Conservation (phyloP, 2,888 invertebrate genomes). For the Drosophila mayaguana region DNA sequence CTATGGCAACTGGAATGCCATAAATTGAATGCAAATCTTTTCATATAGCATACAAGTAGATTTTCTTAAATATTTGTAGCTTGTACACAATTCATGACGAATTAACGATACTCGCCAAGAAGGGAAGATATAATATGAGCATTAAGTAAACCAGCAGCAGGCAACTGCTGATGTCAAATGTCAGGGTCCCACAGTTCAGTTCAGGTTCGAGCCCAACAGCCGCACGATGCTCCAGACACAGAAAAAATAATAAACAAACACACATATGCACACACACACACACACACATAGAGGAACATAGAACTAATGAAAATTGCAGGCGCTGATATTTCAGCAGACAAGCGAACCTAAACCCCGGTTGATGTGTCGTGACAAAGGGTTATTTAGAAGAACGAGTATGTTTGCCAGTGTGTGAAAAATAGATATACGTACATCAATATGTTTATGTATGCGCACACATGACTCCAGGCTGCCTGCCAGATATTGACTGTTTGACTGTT, state of each 20-base stretch:
- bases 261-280: not conserved
- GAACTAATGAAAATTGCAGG: conserved; percentile 76
- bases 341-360: conserved; percentile 22
- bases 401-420: conserved; percentile 3
- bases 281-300: conserved; percentile 47
- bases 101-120: not conserved
- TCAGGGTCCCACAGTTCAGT: conserved; percentile 12
- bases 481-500: conserved; percentile 42
- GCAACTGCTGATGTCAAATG: conserved; percentile 38
- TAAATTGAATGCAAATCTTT: too few relatives aligned
- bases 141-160: conserved; percentile 13
- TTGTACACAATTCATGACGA: not conserved
- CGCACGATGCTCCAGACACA: conserved; percentile 22
- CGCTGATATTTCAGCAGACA: conserved; percentile 39
- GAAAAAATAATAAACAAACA: not conserved
- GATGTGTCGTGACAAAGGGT: conserved; percentile 66
- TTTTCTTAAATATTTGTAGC: not conserved
- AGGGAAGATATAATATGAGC: conserved; percentile 2
- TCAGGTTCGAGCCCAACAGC: conserved; percentile 24
- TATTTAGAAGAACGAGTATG: conserved; percentile 30
- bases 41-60: too few relatives aligned
- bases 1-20: too few relatives aligned
- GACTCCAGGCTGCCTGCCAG: conserved; percentile 20
- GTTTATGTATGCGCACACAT: not conserved
- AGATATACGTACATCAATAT: conserved; percentile 9